Evolutionary conservation across 2,888 invertebrate species (phyloP).

Genomic region (Cetonia aurata): DNA sequence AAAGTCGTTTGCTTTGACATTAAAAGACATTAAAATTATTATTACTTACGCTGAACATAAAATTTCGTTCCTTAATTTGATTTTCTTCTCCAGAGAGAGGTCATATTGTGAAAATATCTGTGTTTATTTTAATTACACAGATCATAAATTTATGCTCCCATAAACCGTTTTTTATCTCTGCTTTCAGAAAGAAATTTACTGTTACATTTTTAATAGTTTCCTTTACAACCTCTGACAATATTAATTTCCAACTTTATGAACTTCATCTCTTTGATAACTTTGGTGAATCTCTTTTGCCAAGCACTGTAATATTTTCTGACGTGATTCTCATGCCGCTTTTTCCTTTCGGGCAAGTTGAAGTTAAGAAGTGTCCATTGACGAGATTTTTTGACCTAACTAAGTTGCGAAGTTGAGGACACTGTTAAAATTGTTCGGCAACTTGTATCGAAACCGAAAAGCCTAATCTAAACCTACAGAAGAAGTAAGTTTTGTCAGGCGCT

Average conservation of each 20-base stretch:
- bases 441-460: neutral
- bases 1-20: constrained; percentile 3
- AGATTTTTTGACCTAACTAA: constrained; percentile 1
- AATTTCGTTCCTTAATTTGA: constrained; percentile 12
- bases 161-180: constrained; percentile 5
- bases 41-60: constrained; percentile 10
- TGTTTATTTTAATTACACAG: constrained; percentile 24
- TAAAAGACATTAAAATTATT: constrained; percentile 1
- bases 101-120: neutral
- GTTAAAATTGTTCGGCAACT: constrained; percentile 19
- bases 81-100: neutral
- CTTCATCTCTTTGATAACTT: constrained; percentile 1
- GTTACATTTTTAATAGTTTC: constrained; percentile 8
- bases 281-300: neutral
- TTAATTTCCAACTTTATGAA: constrained; percentile 4
- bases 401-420: neutral
- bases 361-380: neutral
- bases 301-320: too few relatives aligned
- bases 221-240: constrained; percentile 6
- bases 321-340: too few relatives aligned
- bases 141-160: constrained; percentile 22
- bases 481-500: neutral
- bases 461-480: neutral
- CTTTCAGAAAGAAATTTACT: constrained; percentile 10
- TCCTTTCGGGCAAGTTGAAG: neutral